Conservation (phyloP, 2,797 vertebrate species). For the Halcyon leucocephala region DNA sequence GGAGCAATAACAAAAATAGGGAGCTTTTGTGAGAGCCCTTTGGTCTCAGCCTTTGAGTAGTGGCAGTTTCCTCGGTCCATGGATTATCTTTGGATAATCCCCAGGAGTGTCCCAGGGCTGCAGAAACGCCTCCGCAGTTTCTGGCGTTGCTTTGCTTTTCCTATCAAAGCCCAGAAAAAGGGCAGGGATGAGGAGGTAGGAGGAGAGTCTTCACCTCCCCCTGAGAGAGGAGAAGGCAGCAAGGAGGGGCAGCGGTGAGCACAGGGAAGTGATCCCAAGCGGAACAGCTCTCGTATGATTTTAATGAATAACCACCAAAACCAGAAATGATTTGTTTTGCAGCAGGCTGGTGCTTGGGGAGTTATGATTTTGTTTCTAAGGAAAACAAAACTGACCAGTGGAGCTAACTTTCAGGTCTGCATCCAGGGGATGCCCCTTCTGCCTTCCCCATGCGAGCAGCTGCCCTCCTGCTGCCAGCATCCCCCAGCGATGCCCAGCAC, state of each 20-base stretch:
- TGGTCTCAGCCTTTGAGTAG: background rate
- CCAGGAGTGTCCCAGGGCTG: background rate
- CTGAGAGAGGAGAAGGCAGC: background rate
- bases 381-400: background rate
- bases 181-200: background rate
- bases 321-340: background rate
- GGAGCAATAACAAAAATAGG: background rate
- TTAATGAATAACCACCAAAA: background rate
- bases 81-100: background rate
- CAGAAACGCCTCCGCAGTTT: background rate
- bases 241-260: background rate
- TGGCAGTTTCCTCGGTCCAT: background rate
- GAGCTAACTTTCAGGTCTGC: background rate
- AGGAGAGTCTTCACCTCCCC: background rate
- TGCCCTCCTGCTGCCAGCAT: background rate
- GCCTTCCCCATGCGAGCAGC: background rate
- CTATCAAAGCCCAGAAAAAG: background rate
- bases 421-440: background rate
- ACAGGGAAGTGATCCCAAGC: accelerated
- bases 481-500: accelerated
- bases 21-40: background rate
- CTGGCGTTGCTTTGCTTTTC: background rate
- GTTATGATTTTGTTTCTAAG: background rate
- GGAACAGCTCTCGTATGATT: background rate
- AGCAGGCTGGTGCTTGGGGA: background rate